phyloP scores from a whole-genome alignment of 1,140 invertebrate genomes.

The Yoshiicerus persimilis region DNA sequence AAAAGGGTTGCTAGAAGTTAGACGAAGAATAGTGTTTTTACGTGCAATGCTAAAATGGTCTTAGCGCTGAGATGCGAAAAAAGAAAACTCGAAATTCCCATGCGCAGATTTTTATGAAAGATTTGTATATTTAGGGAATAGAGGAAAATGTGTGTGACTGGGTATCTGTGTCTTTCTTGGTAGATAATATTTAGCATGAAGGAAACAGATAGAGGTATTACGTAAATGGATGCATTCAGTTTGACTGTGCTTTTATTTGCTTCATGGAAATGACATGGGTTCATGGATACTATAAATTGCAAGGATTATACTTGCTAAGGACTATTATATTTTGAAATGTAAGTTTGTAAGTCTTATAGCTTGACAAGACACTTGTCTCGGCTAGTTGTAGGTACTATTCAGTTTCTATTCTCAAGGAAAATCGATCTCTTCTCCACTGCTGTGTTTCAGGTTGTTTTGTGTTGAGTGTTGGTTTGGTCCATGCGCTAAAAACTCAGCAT shows the following conservation, averaged over 20 bases:
- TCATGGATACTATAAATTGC: background rate
- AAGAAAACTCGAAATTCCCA: background rate
- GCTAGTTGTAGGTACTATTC: background rate
- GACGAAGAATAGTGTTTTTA: too few relatives aligned
- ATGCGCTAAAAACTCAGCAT: background rate
- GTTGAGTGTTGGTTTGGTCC: background rate
- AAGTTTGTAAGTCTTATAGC: background rate
- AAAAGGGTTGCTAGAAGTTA: too few relatives aligned
- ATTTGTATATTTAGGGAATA: background rate
- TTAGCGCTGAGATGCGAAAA: too few relatives aligned
- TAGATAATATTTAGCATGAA: background rate
- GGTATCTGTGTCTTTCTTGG: background rate
- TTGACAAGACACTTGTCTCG: background rate
- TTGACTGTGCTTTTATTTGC: background rate
- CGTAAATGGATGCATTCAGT: background rate
- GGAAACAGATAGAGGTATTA: background rate
- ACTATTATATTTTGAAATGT: too few relatives aligned
- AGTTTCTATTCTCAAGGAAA: background rate
- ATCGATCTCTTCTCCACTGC: background rate
- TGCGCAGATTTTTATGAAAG: background rate
- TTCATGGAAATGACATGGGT: background rate
- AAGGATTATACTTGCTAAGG: too few relatives aligned
- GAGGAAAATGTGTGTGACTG: background rate
- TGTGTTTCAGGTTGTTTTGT: background rate
- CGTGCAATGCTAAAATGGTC: too few relatives aligned